Evolutionary conservation across 2,888 invertebrate species (phyloP).

Genomic region (Orthosia incerta): DNA sequence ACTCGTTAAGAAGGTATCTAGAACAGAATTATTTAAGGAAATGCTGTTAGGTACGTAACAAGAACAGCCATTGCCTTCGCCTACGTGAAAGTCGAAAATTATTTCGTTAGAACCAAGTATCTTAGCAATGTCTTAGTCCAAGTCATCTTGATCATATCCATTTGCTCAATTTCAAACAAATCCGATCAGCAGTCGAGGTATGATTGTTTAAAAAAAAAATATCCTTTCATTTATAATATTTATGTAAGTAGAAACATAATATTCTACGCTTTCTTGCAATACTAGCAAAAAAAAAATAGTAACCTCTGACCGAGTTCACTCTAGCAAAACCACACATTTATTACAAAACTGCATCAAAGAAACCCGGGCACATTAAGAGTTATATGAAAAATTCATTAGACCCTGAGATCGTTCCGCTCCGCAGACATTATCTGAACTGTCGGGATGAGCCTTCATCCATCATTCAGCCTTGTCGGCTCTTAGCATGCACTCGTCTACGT

Average conservation of each 20-base stretch:
- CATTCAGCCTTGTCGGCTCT: conserved; percentile 74
- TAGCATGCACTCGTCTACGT: conserved; percentile 57
- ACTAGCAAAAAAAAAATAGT: conserved; percentile 2
- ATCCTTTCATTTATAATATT: no score
- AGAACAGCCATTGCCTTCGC: no score
- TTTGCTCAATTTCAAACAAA: no score
- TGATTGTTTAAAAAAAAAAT: not conserved
- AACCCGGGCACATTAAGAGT: conserved; percentile 62
- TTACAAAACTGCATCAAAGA: conserved; percentile 62
- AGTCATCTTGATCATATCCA: no score
- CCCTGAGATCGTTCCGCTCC: conserved; percentile 63
- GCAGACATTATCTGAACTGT: conserved; percentile 66
- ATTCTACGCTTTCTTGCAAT: not conserved
- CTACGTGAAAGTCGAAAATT: not conserved
- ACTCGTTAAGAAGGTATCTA: no score
- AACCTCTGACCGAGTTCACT: conserved; percentile 36
- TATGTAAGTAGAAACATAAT: not conserved
- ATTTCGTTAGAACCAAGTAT: not conserved
- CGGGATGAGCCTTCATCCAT: conserved; percentile 75
- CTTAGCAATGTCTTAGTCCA: no score
- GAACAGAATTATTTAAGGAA: not conserved
- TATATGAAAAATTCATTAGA: conserved; percentile 69
- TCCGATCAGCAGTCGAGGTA: not conserved
- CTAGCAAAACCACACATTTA: conserved; percentile 49
- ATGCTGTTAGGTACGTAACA: no score